Conservation (phyloP, 2,888 invertebrate genomes). For the Trichogramma dendrolimi region DNA sequence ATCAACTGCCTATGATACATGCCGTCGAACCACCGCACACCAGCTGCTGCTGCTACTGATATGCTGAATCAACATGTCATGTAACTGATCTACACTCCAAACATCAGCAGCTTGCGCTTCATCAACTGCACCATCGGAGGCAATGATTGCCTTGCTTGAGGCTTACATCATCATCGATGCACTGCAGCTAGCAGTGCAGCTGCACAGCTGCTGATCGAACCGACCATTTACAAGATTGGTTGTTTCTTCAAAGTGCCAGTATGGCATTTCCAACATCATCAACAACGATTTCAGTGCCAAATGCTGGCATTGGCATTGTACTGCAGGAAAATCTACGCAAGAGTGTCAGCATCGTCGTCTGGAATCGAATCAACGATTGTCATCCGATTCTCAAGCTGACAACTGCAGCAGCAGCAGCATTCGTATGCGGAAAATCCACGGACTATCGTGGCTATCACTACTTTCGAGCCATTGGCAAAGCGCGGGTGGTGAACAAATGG, state of each 20-base stretch:
- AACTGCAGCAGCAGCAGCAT: background rate
- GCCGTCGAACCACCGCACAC: slow-evolving; percentile 37
- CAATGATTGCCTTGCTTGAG: background rate
- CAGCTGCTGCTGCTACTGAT: slow-evolving; percentile 27
- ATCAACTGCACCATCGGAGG: slow-evolving; percentile 2
- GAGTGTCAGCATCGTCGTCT: slow-evolving; percentile 5
- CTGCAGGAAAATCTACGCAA: no score
- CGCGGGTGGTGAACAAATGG: slow-evolving; percentile 23
- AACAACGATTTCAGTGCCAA: background rate
- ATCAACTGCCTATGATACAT: slow-evolving; percentile 39
- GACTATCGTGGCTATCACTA: slow-evolving; percentile 19
- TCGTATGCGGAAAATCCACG: slow-evolving; percentile 12
- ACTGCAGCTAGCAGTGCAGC: slow-evolving; percentile 13
- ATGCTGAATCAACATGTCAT: no score
- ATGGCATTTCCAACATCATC: slow-evolving; percentile 2
- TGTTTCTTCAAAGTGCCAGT: slow-evolving; percentile 7
- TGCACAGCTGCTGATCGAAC: background rate
- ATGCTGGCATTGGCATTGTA: no score
- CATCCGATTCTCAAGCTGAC: background rate
- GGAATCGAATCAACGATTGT: slow-evolving; percentile 13
- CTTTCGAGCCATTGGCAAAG: slow-evolving; percentile 18
- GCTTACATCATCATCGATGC: slow-evolving; percentile 18
- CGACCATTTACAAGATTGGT: slow-evolving; percentile 11
- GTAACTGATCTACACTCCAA: background rate
- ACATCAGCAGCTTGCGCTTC: background rate